Conservation (phyloP, 2,113 vertebrate species). For the Tetrao urogallus region DNA sequence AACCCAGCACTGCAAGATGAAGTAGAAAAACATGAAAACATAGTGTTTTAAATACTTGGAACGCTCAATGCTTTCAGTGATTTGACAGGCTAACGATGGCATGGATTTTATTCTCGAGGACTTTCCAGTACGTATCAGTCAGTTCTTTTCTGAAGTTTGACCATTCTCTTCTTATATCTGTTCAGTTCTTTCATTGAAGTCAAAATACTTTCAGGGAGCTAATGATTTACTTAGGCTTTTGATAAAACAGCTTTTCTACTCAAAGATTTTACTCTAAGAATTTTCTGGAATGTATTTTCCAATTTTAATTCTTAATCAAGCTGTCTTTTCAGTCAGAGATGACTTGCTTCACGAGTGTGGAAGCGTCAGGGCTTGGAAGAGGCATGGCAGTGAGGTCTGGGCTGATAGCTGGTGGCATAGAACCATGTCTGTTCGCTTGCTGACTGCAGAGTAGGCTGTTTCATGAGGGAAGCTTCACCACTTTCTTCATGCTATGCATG, state of each 20-base stretch:
- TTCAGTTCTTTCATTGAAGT: not conserved
- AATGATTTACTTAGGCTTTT: not conserved
- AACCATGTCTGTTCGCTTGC: not conserved
- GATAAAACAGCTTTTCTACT: not conserved
- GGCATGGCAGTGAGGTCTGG: not conserved
- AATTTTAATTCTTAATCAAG: not conserved
- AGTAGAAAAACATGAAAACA: not conserved
- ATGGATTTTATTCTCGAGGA: not conserved
- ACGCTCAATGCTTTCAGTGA: not conserved
- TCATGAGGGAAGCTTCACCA: not conserved
- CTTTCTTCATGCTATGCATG: not conserved
- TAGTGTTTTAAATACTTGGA: not conserved
- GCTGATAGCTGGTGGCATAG: fast-evolving
- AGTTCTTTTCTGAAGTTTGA: not conserved
- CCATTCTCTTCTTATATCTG: not conserved
- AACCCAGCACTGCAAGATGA: not conserved
- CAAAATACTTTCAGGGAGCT: not conserved
- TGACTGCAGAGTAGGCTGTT: not conserved
- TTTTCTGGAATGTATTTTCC: not conserved
- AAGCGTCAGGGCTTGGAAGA: not conserved
- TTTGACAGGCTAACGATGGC: not conserved
- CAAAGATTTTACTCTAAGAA: not conserved
- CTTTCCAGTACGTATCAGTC: not conserved
- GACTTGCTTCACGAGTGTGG: not conserved
- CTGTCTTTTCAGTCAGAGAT: not conserved